Evolutionary conservation across 1,140 invertebrate genomes (phyloP).

Genomic region (Saxidomus purpurata): DNA sequence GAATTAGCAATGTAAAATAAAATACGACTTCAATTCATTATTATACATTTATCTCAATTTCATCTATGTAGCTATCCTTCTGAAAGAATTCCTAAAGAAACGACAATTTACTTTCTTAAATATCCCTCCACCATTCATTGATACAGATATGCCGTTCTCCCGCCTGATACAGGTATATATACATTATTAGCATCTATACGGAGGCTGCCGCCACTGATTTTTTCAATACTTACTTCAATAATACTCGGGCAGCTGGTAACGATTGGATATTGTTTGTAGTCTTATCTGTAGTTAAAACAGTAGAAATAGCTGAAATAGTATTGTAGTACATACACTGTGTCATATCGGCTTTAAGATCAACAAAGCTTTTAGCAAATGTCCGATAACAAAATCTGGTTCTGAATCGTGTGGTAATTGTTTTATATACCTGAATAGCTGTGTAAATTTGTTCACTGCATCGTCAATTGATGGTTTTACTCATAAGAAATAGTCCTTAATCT

Average conservation of each 20-base stretch:
- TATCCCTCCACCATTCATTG: background rate
- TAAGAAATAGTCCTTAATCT: no score
- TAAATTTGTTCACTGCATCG: background rate
- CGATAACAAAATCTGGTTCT: background rate
- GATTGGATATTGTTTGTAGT: background rate
- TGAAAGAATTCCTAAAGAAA: no score
- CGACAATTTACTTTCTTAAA: background rate
- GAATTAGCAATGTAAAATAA: no score
- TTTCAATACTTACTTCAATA: slow-evolving; percentile 1
- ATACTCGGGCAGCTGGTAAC: background rate
- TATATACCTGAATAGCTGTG: background rate
- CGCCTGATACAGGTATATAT: background rate
- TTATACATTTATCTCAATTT: no score
- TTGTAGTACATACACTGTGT: background rate
- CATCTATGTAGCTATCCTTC: no score
- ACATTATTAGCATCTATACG: background rate
- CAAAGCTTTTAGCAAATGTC: slow-evolving; percentile 3
- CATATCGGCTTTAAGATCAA: background rate
- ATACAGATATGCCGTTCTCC: background rate
- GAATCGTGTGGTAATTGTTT: background rate
- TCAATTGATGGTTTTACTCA: no score
- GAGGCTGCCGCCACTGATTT: background rate
- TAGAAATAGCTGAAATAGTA: background rate
- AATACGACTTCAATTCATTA: no score
- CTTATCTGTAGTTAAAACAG: slow-evolving; percentile 2